Evolutionary conservation across 1,140 invertebrate genomes (phyloP), one percentile per base, ranked within the genome.

Genomic region (Rhynchophorus ferrugineus): DNA sequence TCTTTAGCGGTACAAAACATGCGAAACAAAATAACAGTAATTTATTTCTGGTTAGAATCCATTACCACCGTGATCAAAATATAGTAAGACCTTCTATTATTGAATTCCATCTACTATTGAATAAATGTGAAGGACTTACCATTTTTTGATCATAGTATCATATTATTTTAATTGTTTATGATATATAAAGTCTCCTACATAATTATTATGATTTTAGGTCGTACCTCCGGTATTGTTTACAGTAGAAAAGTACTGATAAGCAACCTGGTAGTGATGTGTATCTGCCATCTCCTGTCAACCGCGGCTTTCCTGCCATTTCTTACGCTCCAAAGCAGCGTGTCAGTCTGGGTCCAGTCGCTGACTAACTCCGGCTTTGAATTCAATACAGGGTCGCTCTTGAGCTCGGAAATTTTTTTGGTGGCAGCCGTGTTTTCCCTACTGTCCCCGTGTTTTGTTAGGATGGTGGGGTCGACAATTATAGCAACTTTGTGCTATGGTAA

Each of bases 251-350:
- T 71, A 6, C 57, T 75, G 19, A 61, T 71, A 17, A 69, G 72
- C 0, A 80, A 81, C 51, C 77, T 80, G 54, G 69, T 76, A 39
- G 63, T 75, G 46, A 54, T 80, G 46, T 76, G 82, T 37, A 57
- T 81, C 0, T 75, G 77, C 0, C 74, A 81, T 42, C 74, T 78
- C 2, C 74, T 79, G 9, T 65, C 77, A n/a, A 77, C 80, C 1
- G 79, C 81, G 1, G 79, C 81, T 0, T 78, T 78, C 42, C 67
- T 82, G 20, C 81, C 82, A 0, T 72, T 83, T 18, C 70, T 82
- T 51, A 78, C 78, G 0, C 59, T 83, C 11, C 80, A 83, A 60
- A 75, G 67, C 18, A 72, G 71, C 38, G 70, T 75, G 39, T 71
- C 73, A 7, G 61, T 72, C 7, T 75, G 74, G 73, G 54, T 58